Conservation (phyloP, 53 echinoderm and acorn worm species). For the Paracentrotus lividus region DNA sequence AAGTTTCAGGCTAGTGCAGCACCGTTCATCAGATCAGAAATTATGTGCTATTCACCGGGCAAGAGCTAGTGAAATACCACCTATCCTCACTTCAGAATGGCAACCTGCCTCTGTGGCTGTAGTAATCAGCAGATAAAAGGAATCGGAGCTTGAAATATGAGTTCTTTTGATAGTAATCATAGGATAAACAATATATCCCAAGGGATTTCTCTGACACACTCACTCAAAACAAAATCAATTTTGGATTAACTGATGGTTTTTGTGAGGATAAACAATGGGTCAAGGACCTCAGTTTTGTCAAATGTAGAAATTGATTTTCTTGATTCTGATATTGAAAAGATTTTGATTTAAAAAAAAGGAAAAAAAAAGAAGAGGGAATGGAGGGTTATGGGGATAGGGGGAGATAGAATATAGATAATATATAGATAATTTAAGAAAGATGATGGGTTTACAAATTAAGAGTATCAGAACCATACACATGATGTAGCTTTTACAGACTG, state of each 20-base stretch:
- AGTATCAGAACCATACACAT: no score
- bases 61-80: no score
- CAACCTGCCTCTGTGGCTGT: neutral
- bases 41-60: no score
- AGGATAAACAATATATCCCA: neutral
- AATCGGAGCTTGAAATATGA: conserved; percentile 17
- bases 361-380: neutral
- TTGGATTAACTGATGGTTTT: neutral
- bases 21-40: no score
- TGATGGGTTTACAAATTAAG: no score
- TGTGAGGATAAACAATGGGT: neutral
- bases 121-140: conserved; percentile 12
- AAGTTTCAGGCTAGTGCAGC: no score
- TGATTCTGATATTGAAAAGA: neutral
- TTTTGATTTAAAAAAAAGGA: neutral
- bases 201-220: neutral
- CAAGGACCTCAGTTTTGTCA: neutral
- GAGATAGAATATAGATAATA: no score
- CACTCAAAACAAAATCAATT: neutral
- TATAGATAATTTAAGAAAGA: no score
- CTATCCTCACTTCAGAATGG: neutral
- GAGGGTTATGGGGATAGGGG: neutral
- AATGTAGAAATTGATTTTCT: neutral
- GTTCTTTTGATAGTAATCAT: neutral
- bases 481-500: no score